These are phyloP conservation scores for Isichthys henryi DNA, from an alignment of 2,113 vertebrate genomes.

Conservation along the genomic window DNA sequence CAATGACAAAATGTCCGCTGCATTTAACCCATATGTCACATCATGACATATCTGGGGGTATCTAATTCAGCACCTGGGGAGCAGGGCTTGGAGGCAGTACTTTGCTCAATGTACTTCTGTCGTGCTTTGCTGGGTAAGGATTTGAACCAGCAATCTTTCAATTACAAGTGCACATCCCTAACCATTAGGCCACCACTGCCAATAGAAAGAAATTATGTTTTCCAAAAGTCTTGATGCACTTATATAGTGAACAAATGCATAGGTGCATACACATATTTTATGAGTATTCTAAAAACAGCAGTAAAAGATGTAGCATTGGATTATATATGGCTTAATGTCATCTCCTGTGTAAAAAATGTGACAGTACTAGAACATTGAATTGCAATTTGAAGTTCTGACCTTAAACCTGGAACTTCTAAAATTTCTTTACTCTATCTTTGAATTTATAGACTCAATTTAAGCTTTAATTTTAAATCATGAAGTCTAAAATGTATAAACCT, in stretches of 20 bases:
- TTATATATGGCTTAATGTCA: background rate
- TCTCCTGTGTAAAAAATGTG: background rate
- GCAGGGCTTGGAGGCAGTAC: no score
- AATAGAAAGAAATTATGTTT: background rate
- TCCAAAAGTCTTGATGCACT: constrained; percentile 1
- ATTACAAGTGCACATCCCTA: no score
- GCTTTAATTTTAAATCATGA: background rate
- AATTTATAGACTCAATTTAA: background rate
- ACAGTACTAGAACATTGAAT: background rate
- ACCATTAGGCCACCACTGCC: no score
- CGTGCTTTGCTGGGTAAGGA: no score
- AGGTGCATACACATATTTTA: background rate
- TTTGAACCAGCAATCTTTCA: no score
- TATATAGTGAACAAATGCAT: background rate
- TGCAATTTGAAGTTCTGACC: background rate
- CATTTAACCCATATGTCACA: no score
- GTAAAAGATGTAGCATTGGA: background rate
- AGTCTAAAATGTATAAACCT: background rate
- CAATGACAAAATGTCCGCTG: no score
- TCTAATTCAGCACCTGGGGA: no score
- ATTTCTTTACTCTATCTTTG: background rate
- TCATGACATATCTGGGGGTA: no score
- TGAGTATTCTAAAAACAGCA: background rate
- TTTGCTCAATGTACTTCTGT: no score
- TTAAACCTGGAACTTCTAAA: background rate